These are phyloP conservation scores for Basileuterus tristriatus DNA, from an alignment of 2,797 vertebrate genomes.

Conservation along the genomic window DNA sequence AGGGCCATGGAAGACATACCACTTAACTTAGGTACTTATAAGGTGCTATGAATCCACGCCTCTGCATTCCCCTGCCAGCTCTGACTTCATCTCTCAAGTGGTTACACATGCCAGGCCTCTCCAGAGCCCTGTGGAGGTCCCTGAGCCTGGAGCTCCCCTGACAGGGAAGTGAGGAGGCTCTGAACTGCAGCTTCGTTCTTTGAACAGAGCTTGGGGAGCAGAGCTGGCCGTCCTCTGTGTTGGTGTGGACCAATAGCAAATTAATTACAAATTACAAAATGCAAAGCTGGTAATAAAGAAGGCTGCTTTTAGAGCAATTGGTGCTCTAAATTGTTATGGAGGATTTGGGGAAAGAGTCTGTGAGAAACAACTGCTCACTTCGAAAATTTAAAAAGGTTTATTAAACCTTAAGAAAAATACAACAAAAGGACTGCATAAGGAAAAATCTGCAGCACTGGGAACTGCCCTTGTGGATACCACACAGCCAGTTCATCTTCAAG, in stretches of 20 bases:
- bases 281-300: neutral
- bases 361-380: neutral
- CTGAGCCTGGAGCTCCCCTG: neutral
- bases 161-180: neutral
- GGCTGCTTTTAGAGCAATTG: neutral
- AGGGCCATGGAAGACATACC: neutral
- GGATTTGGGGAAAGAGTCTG: neutral
- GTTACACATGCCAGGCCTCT: neutral
- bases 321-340: neutral
- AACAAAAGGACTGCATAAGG: neutral
- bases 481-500: too few relatives aligned
- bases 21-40: conserved; percentile 15
- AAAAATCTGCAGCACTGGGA: neutral
- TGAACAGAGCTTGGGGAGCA: neutral
- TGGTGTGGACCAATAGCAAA: neutral
- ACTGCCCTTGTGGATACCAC: too few relatives aligned
- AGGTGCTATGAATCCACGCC: neutral
- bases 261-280: neutral
- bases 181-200: neutral
- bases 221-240: accelerated
- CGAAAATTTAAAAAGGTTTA: neutral
- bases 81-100: neutral
- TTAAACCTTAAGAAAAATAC: neutral
- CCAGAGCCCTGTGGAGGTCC: neutral
- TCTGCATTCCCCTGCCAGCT: neutral